Conservation (phyloP, 2,113 vertebrate species). For the Corythoichthys intestinalis region DNA sequence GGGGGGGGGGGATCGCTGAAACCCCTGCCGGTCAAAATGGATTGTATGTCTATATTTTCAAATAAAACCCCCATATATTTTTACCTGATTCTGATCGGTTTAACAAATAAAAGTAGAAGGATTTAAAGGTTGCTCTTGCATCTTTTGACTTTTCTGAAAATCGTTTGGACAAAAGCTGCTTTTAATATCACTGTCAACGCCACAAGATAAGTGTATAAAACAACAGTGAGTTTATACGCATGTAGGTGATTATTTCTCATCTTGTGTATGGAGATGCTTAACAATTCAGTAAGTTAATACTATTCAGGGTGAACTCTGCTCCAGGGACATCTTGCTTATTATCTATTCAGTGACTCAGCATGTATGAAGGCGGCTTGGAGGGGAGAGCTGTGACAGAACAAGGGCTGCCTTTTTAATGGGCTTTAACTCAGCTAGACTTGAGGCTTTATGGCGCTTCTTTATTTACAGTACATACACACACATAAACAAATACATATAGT, state of each 20-base stretch:
- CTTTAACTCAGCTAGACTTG: conserved; percentile 18
- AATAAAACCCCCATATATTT: too few species aligned
- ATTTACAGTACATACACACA: background rate
- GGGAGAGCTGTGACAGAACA: conserved; percentile 26
- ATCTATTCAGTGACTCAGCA: conserved; percentile 54
- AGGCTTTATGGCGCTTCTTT: conserved; percentile 17
- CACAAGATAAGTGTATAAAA: too few species aligned
- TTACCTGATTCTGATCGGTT: too few species aligned
- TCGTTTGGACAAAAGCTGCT: too few species aligned
- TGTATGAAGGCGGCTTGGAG: conserved; percentile 29
- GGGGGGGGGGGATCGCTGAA: too few species aligned
- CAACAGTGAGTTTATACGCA: background rate
- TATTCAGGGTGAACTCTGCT: conserved; percentile 37
- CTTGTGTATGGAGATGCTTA: conserved; percentile 21
- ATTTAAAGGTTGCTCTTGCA: too few species aligned
- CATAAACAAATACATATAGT: background rate
- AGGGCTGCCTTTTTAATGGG: conserved; percentile 40
- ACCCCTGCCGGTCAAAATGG: too few species aligned
- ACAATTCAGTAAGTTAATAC: conserved; percentile 25
- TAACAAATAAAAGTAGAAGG: too few species aligned
- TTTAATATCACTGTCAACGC: too few species aligned
- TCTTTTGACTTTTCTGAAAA: too few species aligned
- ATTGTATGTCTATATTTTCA: too few species aligned
- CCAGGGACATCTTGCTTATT: conserved; percentile 36
- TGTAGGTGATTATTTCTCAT: conserved; percentile 13